These are phyloP conservation scores for Chelonia mydas DNA, from an alignment of 2,797 vertebrate species.

Conservation along the genomic window DNA sequence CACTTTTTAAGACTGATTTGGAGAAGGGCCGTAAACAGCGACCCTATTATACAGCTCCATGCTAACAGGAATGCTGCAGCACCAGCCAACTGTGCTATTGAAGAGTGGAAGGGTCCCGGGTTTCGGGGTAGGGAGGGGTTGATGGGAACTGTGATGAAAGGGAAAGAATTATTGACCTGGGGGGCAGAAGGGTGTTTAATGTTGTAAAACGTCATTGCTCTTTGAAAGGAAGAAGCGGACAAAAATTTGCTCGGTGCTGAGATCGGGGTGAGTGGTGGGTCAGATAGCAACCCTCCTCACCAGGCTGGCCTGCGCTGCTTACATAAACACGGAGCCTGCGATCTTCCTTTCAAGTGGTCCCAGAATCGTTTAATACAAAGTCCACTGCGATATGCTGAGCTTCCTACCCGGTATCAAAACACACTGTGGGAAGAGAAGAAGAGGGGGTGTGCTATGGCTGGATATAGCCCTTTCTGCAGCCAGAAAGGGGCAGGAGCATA, in stretches of 20 bases:
- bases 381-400: accelerated
- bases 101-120: not conserved
- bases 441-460: not conserved
- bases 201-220: not conserved
- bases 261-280: not conserved
- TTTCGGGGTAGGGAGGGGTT: not conserved
- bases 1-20: not conserved
- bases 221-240: not conserved
- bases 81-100: not conserved
- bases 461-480: not conserved
- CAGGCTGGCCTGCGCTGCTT: not conserved
- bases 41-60: not conserved
- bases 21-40: not conserved
- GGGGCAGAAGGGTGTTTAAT: not conserved
- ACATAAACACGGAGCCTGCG: accelerated
- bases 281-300: not conserved
- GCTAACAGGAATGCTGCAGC: not conserved
- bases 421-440: not conserved
- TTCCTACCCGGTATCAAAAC: not conserved
- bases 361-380: accelerated
- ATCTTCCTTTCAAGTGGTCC: not conserved
- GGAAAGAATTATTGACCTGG: not conserved
- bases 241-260: not conserved
- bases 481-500: not conserved
- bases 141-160: not conserved